Evolutionary conservation across 2,797 vertebrate genomes (phyloP).

Genomic region (Gymnocypris eckloni): DNA sequence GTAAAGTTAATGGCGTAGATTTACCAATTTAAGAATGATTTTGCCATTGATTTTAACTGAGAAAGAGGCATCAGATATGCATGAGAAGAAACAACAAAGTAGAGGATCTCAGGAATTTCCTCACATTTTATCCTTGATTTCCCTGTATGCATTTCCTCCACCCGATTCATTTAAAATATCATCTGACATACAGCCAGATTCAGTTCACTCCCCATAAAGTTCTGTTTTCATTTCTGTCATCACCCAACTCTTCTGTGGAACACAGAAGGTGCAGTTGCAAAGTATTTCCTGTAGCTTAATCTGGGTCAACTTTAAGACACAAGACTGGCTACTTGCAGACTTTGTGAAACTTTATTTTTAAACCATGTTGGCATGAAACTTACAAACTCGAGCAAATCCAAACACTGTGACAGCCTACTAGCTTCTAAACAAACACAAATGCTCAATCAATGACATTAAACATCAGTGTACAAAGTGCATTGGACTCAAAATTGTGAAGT

Average conservation of each 20-base stretch:
- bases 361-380: neutral
- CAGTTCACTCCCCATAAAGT: neutral
- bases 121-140: neutral
- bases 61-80: neutral
- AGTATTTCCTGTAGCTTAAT: neutral
- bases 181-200: neutral
- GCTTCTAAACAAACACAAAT: slow-evolving; percentile 12
- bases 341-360: neutral
- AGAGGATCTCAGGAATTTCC: slow-evolving; percentile 1
- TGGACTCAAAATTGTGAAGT: neutral
- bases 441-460: neutral
- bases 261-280: neutral
- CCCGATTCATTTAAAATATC: neutral
- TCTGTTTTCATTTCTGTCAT: slow-evolving; percentile 8
- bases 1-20: neutral
- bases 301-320: slow-evolving; percentile 5
- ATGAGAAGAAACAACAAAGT: neutral
- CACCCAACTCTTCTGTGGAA: neutral
- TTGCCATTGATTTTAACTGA: neutral
- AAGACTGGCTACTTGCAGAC: neutral
- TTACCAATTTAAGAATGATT: neutral
- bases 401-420: neutral
- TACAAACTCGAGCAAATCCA: neutral
- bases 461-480: neutral
- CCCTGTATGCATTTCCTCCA: neutral